Conservation (phyloP, 2,888 invertebrate species). For the Metacarcinus magister region DNA sequence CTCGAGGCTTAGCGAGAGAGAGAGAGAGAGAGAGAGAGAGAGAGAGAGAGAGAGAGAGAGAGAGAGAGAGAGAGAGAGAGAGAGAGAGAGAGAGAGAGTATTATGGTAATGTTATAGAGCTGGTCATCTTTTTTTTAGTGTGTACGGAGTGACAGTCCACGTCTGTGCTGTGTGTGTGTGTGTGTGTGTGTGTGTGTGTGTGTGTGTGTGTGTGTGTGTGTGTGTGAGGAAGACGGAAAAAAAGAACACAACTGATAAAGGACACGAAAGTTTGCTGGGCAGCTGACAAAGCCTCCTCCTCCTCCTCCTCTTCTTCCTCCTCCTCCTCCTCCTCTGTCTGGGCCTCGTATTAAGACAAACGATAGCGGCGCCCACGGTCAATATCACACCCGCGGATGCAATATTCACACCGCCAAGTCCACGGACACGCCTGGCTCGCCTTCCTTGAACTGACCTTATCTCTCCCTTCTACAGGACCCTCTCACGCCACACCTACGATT, state of each 20-base stretch:
- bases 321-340: background rate
- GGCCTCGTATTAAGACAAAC: background rate
- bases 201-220: conserved; percentile 51
- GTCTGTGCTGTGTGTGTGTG: background rate
- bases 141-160: background rate
- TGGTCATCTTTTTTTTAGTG: background rate
- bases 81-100: conserved; percentile 10
- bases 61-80: conserved; percentile 39
- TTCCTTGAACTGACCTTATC: background rate
- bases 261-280: too few relatives aligned
- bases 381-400: background rate
- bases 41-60: conserved; percentile 36
- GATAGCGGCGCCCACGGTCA: background rate
- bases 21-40: conserved; percentile 33
- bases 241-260: too few relatives aligned
- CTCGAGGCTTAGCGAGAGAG: background rate
- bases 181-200: conserved; percentile 50
- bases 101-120: background rate
- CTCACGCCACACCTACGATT: background rate
- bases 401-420: background rate
- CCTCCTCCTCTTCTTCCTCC: too few relatives aligned
- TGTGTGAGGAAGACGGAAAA: background rate
- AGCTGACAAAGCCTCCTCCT: too few relatives aligned
- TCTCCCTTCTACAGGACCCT: background rate
- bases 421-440: background rate